These are phyloP conservation scores for Drosophila sturtevanti DNA, from an alignment of 1,140 invertebrate genomes.

Conservation along the genomic window DNA sequence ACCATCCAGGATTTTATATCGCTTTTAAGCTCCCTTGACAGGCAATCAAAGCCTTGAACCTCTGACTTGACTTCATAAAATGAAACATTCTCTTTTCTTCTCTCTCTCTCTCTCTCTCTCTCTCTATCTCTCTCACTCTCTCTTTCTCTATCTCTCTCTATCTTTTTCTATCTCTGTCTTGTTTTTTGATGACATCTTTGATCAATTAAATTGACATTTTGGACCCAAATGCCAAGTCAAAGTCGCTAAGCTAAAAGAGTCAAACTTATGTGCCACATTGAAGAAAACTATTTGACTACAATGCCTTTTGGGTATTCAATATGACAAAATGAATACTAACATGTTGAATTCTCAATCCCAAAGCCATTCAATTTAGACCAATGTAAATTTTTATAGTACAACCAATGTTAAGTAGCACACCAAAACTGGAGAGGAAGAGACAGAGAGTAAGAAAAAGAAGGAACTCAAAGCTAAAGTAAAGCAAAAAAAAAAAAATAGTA, in stretches of 20 bases:
- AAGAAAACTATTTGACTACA: constrained; percentile 49
- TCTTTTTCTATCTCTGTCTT: neutral
- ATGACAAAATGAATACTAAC: neutral
- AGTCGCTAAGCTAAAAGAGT: constrained; percentile 6
- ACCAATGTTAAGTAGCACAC: constrained; percentile 60
- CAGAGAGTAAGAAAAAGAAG: constrained; percentile 10
- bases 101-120: neutral
- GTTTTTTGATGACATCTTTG: constrained; percentile 54
- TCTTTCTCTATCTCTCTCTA: neutral
- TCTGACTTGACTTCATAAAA: constrained; percentile 51
- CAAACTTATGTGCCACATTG: constrained; percentile 52
- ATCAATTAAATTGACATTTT: constrained; percentile 72
- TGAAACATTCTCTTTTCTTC: constrained; percentile 6
- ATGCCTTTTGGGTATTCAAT: constrained; percentile 39
- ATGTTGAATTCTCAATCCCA: neutral
- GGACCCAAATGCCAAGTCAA: neutral
- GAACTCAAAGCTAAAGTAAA: constrained; percentile 3
- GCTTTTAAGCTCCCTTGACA: constrained; percentile 40
- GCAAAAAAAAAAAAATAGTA: constrained; percentile 11
- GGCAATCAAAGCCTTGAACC: constrained; percentile 48
- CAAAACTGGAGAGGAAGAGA: constrained; percentile 22
- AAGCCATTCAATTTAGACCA: constrained; percentile 38
- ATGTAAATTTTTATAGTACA: constrained; percentile 61
- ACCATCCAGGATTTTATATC: constrained; percentile 42
- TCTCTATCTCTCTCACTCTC: neutral